Conservation (phyloP, 1,140 invertebrate species). For the Rhynchophorus ferrugineus region DNA sequence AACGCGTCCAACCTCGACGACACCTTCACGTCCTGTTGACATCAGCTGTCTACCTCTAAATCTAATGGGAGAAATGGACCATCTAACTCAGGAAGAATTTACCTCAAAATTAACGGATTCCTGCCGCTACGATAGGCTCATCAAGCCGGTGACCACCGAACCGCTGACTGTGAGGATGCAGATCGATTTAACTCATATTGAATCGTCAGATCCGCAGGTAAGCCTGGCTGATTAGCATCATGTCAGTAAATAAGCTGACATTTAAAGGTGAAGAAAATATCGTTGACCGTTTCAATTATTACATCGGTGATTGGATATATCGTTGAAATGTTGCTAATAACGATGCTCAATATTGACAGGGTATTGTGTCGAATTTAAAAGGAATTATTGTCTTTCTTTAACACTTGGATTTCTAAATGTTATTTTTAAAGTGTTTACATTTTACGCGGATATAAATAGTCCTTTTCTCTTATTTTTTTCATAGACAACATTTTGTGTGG, state of each 20-base stretch:
- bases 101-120: slow-evolving; percentile 58
- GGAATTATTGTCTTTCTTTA: too few species aligned
- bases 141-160: slow-evolving; percentile 47
- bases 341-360: too few species aligned
- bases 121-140: slow-evolving; percentile 67
- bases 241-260: background rate
- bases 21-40: slow-evolving; percentile 11
- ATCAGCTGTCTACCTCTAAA: slow-evolving; percentile 16
- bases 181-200: slow-evolving; percentile 38
- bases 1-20: background rate
- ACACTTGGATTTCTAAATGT: too few species aligned
- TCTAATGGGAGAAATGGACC: slow-evolving; percentile 24
- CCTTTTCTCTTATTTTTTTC: too few species aligned
- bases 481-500: too few species aligned
- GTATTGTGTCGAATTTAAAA: too few species aligned
- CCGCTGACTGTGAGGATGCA: slow-evolving; percentile 31
- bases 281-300: too few species aligned
- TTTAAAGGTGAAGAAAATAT: slow-evolving; percentile 21
- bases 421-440: too few species aligned
- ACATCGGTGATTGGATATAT: too few species aligned
- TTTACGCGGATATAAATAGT: too few species aligned
- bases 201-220: slow-evolving; percentile 41
- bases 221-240: slow-evolving; percentile 13
- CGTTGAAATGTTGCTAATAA: too few species aligned
- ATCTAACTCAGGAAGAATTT: slow-evolving; percentile 61